A percentile compares a stretch with the other conserved stretches of the same genome.
Conservation (phyloP, 2,797 vertebrate genomes). For the Limosa lapponica region DNA sequence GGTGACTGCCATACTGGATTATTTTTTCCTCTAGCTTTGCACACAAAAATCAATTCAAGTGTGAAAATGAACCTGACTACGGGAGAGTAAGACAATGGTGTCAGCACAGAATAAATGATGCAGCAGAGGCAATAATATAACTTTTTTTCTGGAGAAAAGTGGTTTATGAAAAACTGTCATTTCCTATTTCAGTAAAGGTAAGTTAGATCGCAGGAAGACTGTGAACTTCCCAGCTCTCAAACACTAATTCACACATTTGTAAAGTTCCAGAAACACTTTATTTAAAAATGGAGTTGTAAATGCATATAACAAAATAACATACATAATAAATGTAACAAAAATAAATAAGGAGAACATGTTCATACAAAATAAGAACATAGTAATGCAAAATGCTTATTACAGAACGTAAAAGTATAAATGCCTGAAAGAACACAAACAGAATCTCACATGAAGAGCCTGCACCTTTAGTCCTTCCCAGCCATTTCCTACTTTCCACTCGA, state of each 20-base stretch:
- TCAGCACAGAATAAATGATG: background rate
- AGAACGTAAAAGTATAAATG: conserved; percentile 82
- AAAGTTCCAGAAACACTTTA: conserved; percentile 90
- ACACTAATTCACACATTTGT: conserved; percentile 40
- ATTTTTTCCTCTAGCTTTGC: background rate
- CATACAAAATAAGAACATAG: conserved; percentile 88
- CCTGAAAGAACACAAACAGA: conserved; percentile 78
- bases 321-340: conserved; percentile 91
- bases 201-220: background rate
- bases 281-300: conserved; percentile 94
- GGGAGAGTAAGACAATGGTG: background rate
- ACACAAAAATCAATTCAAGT: background rate
- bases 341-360: conserved; percentile 87
- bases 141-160: background rate
- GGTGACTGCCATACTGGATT: background rate
- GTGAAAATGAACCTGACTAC: background rate
- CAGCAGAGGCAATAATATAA: background rate
- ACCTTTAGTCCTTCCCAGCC: conserved; percentile 45
- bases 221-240: conserved; percentile 1
- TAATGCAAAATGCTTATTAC: conserved; percentile 82
- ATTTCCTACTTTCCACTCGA: conserved; percentile 44
- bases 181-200: background rate
- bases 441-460: conserved; percentile 61
- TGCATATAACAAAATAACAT: conserved; percentile 91
- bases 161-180: background rate